phyloP scores from a whole-genome alignment of 2,888 invertebrate genomes.

The Cosmia pyralina region DNA sequence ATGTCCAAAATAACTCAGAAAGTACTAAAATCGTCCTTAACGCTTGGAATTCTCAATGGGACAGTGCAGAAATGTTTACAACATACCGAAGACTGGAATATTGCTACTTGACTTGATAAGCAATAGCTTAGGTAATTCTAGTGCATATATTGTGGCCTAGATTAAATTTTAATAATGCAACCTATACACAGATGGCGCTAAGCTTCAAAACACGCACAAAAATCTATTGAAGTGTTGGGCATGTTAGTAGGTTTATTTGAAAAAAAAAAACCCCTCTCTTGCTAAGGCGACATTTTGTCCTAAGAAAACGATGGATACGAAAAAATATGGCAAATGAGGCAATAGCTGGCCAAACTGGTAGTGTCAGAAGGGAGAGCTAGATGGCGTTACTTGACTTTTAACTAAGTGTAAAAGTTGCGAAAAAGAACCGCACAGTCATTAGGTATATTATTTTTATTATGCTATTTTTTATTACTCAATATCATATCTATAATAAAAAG shows the following conservation, averaged over 20 bases:
- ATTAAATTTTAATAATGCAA: neutral
- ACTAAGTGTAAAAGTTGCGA: neutral
- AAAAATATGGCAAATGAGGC: neutral
- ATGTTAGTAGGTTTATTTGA: neutral
- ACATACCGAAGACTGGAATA: neutral
- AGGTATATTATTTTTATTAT: too few species aligned
- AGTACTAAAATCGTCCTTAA: neutral
- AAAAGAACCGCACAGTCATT: neutral
- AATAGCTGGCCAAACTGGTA: neutral
- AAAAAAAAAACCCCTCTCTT: neutral
- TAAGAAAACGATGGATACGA: neutral
- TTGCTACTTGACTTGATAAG: neutral
- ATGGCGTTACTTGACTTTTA: slow-evolving; percentile 35
- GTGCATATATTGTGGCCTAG: too few species aligned
- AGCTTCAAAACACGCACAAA: neutral
- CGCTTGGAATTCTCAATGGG: neutral
- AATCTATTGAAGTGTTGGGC: neutral
- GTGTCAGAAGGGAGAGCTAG: slow-evolving; percentile 3
- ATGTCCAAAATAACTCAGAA: too few species aligned
- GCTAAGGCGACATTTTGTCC: neutral
- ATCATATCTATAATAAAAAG: neutral
- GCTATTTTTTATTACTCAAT: neutral
- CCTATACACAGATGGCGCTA: slow-evolving; percentile 19
- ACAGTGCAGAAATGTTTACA: neutral
- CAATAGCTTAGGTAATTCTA: neutral